Conservation (phyloP, 2,888 invertebrate species). For the Amphipoea oculea region DNA sequence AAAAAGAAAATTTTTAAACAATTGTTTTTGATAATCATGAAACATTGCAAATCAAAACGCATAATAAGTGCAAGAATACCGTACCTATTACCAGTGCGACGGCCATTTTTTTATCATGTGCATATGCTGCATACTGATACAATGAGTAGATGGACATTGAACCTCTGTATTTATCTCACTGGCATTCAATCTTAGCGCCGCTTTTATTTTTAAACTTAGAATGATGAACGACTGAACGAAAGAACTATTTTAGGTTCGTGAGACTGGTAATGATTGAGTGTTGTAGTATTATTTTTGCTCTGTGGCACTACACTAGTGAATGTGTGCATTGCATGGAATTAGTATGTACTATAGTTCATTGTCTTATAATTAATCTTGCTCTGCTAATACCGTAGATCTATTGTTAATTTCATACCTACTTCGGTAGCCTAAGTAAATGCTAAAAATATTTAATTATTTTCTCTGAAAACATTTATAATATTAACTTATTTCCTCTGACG, state of each 20-base stretch:
- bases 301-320: constrained; percentile 14
- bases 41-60: too few species aligned
- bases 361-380: not conserved
- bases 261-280: not conserved
- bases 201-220: constrained; percentile 61
- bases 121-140: constrained; percentile 47
- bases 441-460: not conserved
- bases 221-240: constrained; percentile 62
- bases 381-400: not conserved
- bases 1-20: too few species aligned
- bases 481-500: not conserved
- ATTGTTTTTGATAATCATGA: too few species aligned
- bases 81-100: constrained; percentile 33
- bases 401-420: not conserved
- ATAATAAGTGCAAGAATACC: constrained; percentile 14
- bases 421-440: not conserved
- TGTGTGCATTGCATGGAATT: not conserved
- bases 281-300: constrained; percentile 13
- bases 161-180: constrained; percentile 76
- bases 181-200: constrained; percentile 53
- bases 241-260: constrained; percentile 45
- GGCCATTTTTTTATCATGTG: constrained; percentile 47
- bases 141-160: constrained; percentile 74
- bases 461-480: too few species aligned
- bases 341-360: not conserved